Evolutionary conservation across 2,113 vertebrate genomes (phyloP).

Genomic region (Lophius piscatorius): DNA sequence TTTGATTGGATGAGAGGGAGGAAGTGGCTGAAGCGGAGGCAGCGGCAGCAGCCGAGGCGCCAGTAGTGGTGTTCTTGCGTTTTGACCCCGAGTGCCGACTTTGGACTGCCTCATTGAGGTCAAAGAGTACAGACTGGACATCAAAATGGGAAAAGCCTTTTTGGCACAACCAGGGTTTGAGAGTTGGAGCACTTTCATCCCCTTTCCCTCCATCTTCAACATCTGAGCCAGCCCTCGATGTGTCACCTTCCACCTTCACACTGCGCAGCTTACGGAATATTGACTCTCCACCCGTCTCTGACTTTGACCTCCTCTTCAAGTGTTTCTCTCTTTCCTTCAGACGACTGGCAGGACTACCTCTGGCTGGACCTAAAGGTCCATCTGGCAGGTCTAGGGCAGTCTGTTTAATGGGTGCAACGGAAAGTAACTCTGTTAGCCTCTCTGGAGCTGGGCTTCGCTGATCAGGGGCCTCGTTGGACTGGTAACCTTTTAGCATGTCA

Average conservation of each 20-base stretch:
- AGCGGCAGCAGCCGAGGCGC: conserved; percentile 93
- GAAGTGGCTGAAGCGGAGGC: conserved; percentile 90
- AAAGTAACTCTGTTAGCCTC: conserved; percentile 90
- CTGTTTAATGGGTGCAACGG: conserved; percentile 84
- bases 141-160: conserved; percentile 97
- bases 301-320: conserved; percentile 96
- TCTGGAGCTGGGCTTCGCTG: conserved; percentile 88
- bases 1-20: conserved; percentile 82
- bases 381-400: conserved; percentile 90
- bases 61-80: conserved; percentile 96
- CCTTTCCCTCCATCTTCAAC: conserved; percentile 92
- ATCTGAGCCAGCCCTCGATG: conserved; percentile 88
- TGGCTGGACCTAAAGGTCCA: conserved; percentile 80
- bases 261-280: conserved; percentile 98
- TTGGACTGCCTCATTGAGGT: conserved; percentile 91
- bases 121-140: conserved; percentile 95
- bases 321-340: conserved; percentile 98
- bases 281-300: conserved; percentile 95
- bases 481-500: conserved; percentile 96
- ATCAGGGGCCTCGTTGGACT: conserved; percentile 89
- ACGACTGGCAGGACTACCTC: conserved; percentile 90
- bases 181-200: conserved; percentile 80
- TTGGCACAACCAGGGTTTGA: conserved; percentile 92
- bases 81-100: conserved; percentile 92
- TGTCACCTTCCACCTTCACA: conserved; percentile 92